phyloP scores from a whole-genome alignment of 2,797 vertebrate species.

The Chaetodon trifasciatus region DNA sequence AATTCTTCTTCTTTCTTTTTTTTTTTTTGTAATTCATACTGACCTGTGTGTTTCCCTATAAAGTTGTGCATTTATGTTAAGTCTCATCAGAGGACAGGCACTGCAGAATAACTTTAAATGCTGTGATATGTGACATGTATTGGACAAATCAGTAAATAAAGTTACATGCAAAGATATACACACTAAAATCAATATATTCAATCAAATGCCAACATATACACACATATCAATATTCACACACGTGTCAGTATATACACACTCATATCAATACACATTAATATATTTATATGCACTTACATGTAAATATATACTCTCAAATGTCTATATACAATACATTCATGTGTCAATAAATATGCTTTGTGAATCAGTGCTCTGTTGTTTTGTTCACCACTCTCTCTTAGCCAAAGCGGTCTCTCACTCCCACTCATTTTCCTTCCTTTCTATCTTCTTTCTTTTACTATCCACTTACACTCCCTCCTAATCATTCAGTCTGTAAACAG shows the following conservation, averaged over 20 bases:
- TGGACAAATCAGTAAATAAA: neutral
- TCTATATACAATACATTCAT: too few relatives aligned
- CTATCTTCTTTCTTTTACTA: neutral
- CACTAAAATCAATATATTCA: neutral
- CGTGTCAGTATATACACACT: neutral
- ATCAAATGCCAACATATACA: neutral
- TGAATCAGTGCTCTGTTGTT: neutral
- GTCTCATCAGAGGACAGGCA: neutral
- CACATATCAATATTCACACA: neutral
- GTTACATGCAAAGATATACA: too few relatives aligned
- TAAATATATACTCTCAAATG: too few relatives aligned
- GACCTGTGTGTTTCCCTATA: neutral
- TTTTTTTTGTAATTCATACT: too few relatives aligned
- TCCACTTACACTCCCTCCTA: conserved; percentile 7
- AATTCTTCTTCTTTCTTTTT: too few relatives aligned
- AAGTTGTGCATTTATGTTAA: neutral
- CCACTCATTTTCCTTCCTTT: neutral
- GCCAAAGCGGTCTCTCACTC: neutral
- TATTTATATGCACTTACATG: too few relatives aligned
- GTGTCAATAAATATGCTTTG: too few relatives aligned
- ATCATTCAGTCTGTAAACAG: conserved; percentile 29
- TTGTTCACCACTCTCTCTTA: neutral
- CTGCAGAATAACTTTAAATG: too few relatives aligned
- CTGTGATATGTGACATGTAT: too few relatives aligned
- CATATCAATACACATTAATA: too few relatives aligned